Evolutionary conservation across 2,888 invertebrate genomes (phyloP).

Genomic region (Sinopyrophorus schimmeli): DNA sequence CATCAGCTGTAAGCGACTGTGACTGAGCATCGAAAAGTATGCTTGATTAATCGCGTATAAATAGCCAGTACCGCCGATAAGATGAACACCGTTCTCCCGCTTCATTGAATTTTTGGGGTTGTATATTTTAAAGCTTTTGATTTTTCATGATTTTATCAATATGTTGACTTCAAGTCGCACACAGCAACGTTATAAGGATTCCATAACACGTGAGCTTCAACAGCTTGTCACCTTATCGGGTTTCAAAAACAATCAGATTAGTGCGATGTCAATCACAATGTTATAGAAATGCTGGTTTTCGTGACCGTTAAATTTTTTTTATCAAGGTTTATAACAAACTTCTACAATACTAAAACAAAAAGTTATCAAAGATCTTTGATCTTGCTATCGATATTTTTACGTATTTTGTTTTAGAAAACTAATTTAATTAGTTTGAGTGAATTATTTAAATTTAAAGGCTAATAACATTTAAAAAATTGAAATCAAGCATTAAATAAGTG

Average conservation of each 20-base stretch:
- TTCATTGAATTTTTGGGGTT: conserved; percentile 39
- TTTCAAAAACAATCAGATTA: conserved; percentile 37
- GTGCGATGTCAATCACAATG: conserved; percentile 28
- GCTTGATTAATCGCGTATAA: conserved; percentile 38
- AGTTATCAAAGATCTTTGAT: conserved; percentile 8
- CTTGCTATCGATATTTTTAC: no score
- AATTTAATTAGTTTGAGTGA: no score
- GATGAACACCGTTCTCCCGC: conserved; percentile 36
- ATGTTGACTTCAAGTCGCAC: conserved; percentile 30
- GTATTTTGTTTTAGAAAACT: no score
- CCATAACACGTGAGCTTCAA: conserved; percentile 34
- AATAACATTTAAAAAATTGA: no score
- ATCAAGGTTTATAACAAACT: conserved; percentile 6
- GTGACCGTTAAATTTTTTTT: conserved; percentile 19
- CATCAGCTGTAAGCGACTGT: conserved; percentile 24
- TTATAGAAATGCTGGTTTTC: conserved; percentile 23
- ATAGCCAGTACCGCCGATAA: conserved; percentile 36
- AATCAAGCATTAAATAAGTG: no score
- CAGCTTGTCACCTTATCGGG: conserved; percentile 36
- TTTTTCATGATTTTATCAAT: conserved; percentile 36
- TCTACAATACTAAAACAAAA: conserved; percentile 10
- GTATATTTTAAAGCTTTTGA: conserved; percentile 31
- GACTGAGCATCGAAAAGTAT: conserved; percentile 31
- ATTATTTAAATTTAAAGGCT: no score
- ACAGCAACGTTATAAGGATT: conserved; percentile 33